phyloP scores from a whole-genome alignment of 2,797 vertebrate species.

The Nasua narica region DNA sequence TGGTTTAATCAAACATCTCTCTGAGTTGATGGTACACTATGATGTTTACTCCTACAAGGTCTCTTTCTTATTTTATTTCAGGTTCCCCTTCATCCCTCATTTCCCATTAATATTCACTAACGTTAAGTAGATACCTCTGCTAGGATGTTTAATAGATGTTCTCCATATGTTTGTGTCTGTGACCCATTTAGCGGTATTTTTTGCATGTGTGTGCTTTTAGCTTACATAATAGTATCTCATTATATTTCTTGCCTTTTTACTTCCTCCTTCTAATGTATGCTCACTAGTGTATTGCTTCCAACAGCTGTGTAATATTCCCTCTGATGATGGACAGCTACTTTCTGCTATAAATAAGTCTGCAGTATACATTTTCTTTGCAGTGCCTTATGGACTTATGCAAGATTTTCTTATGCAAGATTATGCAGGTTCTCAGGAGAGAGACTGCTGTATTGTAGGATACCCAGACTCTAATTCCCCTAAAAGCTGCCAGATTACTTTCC shows the following conservation, averaged over 20 bases:
- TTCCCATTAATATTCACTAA: not conserved
- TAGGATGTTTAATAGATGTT: not conserved
- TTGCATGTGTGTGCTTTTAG: not conserved
- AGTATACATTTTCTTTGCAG: not conserved
- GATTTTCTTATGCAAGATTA: not conserved
- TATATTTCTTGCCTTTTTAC: not conserved
- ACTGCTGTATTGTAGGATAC: not conserved
- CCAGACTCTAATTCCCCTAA: not conserved
- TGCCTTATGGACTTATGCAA: not conserved
- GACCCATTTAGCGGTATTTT: not conserved
- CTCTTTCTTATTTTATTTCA: not conserved
- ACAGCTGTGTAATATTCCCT: not conserved
- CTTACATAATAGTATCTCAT: not conserved
- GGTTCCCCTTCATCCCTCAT: not conserved
- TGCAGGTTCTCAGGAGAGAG: not conserved
- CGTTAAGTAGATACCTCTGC: not conserved
- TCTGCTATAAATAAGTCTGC: not conserved
- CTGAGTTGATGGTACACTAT: not conserved
- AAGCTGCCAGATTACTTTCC: not conserved
- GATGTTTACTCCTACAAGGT: not conserved
- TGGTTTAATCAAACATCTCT: not conserved
- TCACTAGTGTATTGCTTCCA: not conserved
- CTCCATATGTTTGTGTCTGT: no score
- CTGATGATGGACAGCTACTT: not conserved
- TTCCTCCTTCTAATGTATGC: no score